Conservation (phyloP, 2,888 invertebrate species). For the Pemphredon lugubris region DNA sequence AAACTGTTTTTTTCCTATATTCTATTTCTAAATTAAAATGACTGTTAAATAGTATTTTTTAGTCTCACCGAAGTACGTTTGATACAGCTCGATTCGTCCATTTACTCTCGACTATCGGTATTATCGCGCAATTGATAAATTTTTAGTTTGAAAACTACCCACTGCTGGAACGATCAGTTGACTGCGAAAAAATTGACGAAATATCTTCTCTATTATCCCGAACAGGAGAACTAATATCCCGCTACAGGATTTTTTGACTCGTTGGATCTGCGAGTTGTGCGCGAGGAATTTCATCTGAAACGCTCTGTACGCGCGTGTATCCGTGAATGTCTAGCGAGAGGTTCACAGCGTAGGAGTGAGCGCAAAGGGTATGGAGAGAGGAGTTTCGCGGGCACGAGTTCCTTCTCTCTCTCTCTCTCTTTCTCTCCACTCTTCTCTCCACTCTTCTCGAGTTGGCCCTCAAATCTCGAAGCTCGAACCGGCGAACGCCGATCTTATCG, state of each 20-base stretch:
- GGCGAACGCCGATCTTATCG: slow-evolving; percentile 62
- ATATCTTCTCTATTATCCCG: neutral
- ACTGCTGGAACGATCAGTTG: too few relatives aligned
- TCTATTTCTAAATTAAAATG: too few relatives aligned
- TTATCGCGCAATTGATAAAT: too few relatives aligned
- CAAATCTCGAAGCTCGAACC: slow-evolving; percentile 53
- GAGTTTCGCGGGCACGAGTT: slow-evolving; percentile 6
- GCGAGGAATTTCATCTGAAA: slow-evolving; percentile 13
- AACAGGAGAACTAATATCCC: too few relatives aligned
- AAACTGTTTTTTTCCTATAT: too few relatives aligned
- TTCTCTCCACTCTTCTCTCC: neutral
- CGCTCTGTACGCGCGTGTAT: neutral
- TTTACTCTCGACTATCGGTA: too few relatives aligned
- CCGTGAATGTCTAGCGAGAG: slow-evolving; percentile 24
- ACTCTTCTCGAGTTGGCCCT: too few relatives aligned
- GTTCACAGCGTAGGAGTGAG: slow-evolving; percentile 8
- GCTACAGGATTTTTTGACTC: neutral
- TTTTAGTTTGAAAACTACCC: too few relatives aligned
- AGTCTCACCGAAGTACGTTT: too few relatives aligned
- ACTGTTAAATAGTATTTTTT: too few relatives aligned
- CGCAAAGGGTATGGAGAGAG: neutral
- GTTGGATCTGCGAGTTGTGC: neutral
- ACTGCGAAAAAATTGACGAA: too few relatives aligned
- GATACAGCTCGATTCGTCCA: too few relatives aligned
- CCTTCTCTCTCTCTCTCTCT: neutral